Base-by-base conservation (phyloP, 2,888 invertebrate genomes). In the Macrosoma leucophasiata region DNA sequence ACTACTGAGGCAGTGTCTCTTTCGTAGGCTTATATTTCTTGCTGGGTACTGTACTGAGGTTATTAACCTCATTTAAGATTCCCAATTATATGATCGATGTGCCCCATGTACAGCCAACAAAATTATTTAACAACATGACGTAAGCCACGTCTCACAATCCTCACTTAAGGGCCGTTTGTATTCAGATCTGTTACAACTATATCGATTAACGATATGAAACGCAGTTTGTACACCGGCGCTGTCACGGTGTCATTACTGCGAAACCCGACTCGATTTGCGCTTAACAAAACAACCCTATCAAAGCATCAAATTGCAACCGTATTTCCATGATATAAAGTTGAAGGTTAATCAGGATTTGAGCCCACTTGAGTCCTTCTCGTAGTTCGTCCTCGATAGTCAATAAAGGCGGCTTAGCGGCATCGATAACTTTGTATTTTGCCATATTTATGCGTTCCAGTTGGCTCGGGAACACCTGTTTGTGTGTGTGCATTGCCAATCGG, bases 401-500 rank as follows among this genome's bases (percentile, higher is more conserved):
- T 79, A 75, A 69, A 75, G 62, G 66, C 63, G 68, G 75, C 78
- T 79, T 79, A 78, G 73, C 62, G 64, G 71, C 61, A 69, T 76
- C 79, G 74, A 76, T 78, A 78, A 81, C 76, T 78, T 75, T 76
- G 75, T 70, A 67, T 76, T 77, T 69, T 73, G 69, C 64, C 51
- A 66, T 75, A 70, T 76, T 78, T 74, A 75, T 73, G 70, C 61
- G 62, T 62, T 68, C 64, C 62, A 73, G 65, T 77, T 74, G 73
- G 70, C 69, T 63, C 52, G 41, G 46, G 39, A 52, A 63, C 65
- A 68, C 68, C 67, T 73, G 70, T 67, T 60, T 63, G 60, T 59
- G 54, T 59, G 61, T 60, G 47, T 48, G 53, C 28, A 33, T 33
- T 24, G n/a, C n/a, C n/a, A n/a, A n/a, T n/a, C n/a, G n/a, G n/a